phyloP scores from a whole-genome alignment of 2,797 vertebrate species.

The Rhynchonycteris naso region DNA sequence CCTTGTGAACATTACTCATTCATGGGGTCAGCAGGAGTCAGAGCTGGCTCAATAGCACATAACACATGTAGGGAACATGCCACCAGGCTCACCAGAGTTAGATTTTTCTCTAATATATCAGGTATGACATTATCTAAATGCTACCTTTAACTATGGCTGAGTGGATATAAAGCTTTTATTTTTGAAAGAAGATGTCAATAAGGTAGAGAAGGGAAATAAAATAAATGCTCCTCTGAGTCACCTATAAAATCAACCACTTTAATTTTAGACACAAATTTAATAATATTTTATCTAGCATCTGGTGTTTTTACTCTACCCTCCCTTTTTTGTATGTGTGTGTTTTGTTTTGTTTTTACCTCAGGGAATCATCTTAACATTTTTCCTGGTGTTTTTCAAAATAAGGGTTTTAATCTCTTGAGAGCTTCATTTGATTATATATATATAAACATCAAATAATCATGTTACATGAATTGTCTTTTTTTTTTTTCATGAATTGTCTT shows the following conservation, averaged over 20 bases:
- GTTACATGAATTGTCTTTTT: background rate
- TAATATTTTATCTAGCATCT: background rate
- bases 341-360: background rate
- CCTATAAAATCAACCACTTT: background rate
- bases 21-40: background rate
- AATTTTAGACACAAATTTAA: constrained; percentile 19
- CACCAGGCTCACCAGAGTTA: background rate
- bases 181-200: background rate
- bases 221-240: background rate
- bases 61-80: background rate
- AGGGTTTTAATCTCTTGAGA: background rate
- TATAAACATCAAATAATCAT: background rate
- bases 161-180: constrained; percentile 25
- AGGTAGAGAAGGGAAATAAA: background rate
- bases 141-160: background rate
- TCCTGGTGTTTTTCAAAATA: background rate
- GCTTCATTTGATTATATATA: background rate
- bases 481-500: background rate
- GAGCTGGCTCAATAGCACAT: background rate
- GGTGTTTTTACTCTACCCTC: background rate
- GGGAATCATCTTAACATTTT: background rate
- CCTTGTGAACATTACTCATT: background rate
- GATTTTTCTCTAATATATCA: constrained; percentile 32
- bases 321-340: too few species aligned
- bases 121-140: background rate